Percentiles rank a stretch among this genome's conserved stretches.
Evolutionary conservation across 2,797 vertebrate genomes (phyloP).

Genomic region (Xenentodon cancila): DNA sequence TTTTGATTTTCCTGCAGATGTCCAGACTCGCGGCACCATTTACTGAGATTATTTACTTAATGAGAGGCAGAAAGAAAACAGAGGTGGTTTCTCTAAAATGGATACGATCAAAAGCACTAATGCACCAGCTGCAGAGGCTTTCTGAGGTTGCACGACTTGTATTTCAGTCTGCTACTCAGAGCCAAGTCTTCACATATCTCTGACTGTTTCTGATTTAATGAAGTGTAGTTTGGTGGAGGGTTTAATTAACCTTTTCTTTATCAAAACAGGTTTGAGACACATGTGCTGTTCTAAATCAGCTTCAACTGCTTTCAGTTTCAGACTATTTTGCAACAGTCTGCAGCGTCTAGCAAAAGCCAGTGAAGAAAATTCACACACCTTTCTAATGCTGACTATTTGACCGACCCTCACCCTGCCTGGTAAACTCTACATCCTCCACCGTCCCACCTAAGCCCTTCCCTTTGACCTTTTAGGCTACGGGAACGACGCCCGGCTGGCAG

Average conservation of each 20-base stretch:
- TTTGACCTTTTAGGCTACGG: constrained; percentile 86
- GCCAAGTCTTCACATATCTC: no score
- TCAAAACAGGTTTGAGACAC: background rate
- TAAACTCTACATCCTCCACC: constrained; percentile 45
- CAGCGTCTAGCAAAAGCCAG: background rate
- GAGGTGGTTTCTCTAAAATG: no score
- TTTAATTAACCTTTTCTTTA: no score
- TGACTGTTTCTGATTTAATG: no score
- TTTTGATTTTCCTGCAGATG: constrained; percentile 17
- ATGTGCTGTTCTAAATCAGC: background rate
- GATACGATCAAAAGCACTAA: no score
- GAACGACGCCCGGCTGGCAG: constrained; percentile 92
- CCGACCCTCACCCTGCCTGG: constrained; percentile 36
- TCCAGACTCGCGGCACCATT: background rate
- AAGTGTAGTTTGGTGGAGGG: no score
- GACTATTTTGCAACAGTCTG: background rate
- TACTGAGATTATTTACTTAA: no score
- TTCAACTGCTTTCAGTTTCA: background rate
- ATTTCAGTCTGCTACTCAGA: background rate
- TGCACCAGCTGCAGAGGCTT: no score
- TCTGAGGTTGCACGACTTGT: no score
- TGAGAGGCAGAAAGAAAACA: no score
- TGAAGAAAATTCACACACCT: background rate
- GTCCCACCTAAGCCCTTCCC: constrained; percentile 62
- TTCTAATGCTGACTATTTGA: constrained; percentile 41